Base-by-base conservation (phyloP, 2,113 vertebrate genomes). In the Ceyx melanurus region DNA sequence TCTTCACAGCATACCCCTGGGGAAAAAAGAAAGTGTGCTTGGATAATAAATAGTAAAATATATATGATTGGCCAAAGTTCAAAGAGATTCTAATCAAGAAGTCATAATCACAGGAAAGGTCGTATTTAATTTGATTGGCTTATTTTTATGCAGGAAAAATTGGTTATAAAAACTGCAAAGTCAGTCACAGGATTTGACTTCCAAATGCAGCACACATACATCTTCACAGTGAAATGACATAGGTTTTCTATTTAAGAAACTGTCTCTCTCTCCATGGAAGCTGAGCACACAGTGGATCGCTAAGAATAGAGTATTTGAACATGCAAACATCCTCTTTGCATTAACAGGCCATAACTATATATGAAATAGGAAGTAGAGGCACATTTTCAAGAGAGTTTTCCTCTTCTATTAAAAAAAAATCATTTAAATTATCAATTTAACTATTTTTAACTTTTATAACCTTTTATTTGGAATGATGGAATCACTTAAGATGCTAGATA, bases 31-130 rank as follows among this genome's bases (percentile, higher is more conserved):
- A 42, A 43, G 18, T 7, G 15, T 33, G 35, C 16, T 82, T 77
- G 75, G 54, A 50, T 46, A 71, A 67, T 71, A 94, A 94, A 92
- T 56, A 79, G 48, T 46, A 77, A 91, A 94, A 92, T 53, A 74
- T 8, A 83, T 62, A 89, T 31, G 68, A 89, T 31, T 86, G 91
- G 29, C 72, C 78, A 65, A 93, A 92, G 89, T 89, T 93, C 72
- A 93, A 77, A 93, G 48, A 85, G 26, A 80, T 82, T 76, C 65
- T 88, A 88, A 96, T 92, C 79, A 94, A 93, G 85, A 60, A 93
- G 28, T 81, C 45, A 83, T 92, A 89, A 95, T 91, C 79, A 93
- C 60, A 35, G 82, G 82, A 94, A 93, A 94, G 91, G 91, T 92
- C 40, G 0, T 35, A 94, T 93, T 90, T 95, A 92, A 93, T 93